phyloP scores from a whole-genome alignment of 2,888 invertebrate genomes.

The Drosophila prolongata region DNA sequence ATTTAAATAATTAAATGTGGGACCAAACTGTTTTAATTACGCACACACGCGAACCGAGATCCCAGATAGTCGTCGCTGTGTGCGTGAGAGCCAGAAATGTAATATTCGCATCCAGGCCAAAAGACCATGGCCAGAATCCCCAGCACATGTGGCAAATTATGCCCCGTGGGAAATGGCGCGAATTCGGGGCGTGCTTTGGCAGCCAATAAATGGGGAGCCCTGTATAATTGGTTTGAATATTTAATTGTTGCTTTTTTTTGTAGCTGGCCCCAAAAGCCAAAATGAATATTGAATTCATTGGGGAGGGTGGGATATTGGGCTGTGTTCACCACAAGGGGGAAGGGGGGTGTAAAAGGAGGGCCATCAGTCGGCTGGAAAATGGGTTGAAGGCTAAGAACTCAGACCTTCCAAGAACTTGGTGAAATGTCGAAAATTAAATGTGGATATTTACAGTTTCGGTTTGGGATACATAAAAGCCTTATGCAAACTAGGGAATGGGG shows the following conservation, averaged over 20 bases:
- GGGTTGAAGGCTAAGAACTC: background rate
- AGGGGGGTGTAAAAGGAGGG: background rate
- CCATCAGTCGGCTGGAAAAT: background rate
- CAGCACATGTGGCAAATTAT: conserved; percentile 42
- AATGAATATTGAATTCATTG: conserved; percentile 36
- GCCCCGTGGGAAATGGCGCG: conserved; percentile 49
- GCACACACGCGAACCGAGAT: conserved; percentile 43
- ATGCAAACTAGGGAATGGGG: conserved; percentile 9
- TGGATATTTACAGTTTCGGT: conserved; percentile 13
- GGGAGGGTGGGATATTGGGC: background rate
- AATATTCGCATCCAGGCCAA: conserved; percentile 51
- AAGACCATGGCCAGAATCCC: conserved; percentile 9
- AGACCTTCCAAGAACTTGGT: background rate
- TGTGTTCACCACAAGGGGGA: background rate
- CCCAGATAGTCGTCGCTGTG: conserved; percentile 4
- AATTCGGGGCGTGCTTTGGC: conserved; percentile 50
- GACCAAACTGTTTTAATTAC: conserved; percentile 75
- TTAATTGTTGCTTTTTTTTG: conserved; percentile 56
- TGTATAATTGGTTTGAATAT: conserved; percentile 68
- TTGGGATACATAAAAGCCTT: conserved; percentile 10
- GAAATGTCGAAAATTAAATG: conserved; percentile 11
- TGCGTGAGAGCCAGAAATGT: conserved; percentile 40
- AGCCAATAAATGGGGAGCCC: conserved; percentile 49
- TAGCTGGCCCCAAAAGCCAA: conserved; percentile 6
- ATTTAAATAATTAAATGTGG: conserved; percentile 77